These are phyloP conservation scores for Epinotia demarniana DNA, from an alignment of 2,888 invertebrate genomes.

Conservation along the genomic window DNA sequence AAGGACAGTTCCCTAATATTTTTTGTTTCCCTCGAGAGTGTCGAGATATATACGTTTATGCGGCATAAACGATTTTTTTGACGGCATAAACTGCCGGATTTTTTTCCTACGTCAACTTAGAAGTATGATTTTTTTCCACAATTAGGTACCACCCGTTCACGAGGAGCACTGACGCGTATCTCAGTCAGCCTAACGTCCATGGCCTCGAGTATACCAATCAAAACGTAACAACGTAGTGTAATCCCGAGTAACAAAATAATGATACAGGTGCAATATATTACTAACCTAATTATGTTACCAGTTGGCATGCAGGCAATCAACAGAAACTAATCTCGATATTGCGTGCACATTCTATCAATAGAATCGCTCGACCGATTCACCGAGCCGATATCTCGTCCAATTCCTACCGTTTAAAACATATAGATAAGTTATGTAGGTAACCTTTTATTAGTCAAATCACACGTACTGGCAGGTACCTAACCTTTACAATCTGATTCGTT, in stretches of 20 bases:
- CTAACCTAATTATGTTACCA: not conserved
- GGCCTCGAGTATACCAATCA: not conserved
- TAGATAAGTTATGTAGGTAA: not conserved
- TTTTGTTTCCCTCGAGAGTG: too few species aligned
- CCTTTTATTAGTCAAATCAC: not conserved
- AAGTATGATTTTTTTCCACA: too few species aligned
- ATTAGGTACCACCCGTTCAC: too few species aligned
- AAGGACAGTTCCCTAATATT: too few species aligned
- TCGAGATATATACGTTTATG: too few species aligned
- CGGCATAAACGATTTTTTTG: too few species aligned
- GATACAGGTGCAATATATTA: not conserved
- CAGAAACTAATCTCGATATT: constrained; percentile 33
- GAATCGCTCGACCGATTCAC: constrained; percentile 16
- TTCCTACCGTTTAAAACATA: not conserved
- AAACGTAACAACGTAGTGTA: too few species aligned
- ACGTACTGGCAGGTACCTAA: not conserved
- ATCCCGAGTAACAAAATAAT: not conserved
- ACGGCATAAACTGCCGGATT: too few species aligned
- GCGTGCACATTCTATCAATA: constrained; percentile 26
- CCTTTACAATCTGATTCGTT: not conserved
- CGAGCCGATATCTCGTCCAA: not conserved
- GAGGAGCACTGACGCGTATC: too few species aligned
- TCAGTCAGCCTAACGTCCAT: not conserved
- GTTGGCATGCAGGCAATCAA: constrained; percentile 21
- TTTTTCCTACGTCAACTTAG: too few species aligned